These are phyloP conservation scores for Lithobates sylvaticus DNA, from an alignment of 2,797 vertebrate species.

Conservation along the genomic window DNA sequence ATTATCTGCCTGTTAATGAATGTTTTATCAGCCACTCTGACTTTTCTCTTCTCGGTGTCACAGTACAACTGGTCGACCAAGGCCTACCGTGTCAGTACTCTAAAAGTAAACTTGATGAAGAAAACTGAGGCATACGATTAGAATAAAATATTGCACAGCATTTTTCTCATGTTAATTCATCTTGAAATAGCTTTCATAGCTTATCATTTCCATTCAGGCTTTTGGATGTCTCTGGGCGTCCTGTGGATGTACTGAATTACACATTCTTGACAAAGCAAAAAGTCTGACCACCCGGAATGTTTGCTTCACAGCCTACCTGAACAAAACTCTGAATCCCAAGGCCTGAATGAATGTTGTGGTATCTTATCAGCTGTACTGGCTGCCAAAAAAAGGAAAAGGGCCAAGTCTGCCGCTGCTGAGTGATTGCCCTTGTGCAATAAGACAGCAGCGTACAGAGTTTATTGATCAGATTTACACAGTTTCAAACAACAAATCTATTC, in stretches of 20 bases:
- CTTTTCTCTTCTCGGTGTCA: slow-evolving; percentile 47
- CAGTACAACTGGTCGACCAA: not conserved
- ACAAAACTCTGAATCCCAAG: not conserved
- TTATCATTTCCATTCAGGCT: not conserved
- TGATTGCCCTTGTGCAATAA: not conserved
- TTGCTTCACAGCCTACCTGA: not conserved
- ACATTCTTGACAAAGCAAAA: not conserved
- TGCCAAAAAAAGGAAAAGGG: not conserved
- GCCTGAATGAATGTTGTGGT: not conserved
- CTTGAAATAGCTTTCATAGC: not conserved
- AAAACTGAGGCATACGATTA: not conserved
- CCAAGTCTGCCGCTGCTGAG: not conserved
- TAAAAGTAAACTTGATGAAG: not conserved
- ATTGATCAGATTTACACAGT: slow-evolving; percentile 6
- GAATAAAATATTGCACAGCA: not conserved
- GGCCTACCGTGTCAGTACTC: not conserved
- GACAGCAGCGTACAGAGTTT: not conserved
- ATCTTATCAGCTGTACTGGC: slow-evolving; percentile 13
- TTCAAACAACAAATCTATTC: not conserved
- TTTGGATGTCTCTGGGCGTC: not conserved
- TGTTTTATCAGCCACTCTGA: slow-evolving; percentile 49
- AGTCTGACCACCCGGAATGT: not conserved
- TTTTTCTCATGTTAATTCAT: not conserved
- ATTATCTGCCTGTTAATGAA: slow-evolving; percentile 55
- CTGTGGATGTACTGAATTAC: not conserved